These are phyloP conservation scores for Nemotelus pantherinus DNA, from an alignment of 2,888 invertebrate genomes.

Conservation along the genomic window DNA sequence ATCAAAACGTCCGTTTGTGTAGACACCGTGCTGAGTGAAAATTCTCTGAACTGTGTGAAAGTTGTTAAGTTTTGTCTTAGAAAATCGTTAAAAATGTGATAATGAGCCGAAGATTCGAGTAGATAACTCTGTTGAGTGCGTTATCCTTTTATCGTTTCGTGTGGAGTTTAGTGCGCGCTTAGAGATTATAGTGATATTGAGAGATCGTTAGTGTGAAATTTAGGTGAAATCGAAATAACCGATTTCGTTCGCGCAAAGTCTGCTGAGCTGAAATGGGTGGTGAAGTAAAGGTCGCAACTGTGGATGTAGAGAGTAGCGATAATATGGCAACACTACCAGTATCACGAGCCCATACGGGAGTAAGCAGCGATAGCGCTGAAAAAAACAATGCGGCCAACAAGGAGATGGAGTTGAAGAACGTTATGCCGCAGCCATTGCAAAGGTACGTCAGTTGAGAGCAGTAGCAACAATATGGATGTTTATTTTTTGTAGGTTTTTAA, in stretches of 20 bases:
- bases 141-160: background rate
- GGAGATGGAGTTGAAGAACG: constrained; percentile 88
- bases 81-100: constrained; percentile 34
- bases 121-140: constrained; percentile 17
- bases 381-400: constrained; percentile 85
- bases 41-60: constrained; percentile 3
- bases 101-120: background rate
- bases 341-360: constrained; percentile 75
- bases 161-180: constrained; percentile 24
- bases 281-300: constrained; percentile 89
- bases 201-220: constrained; percentile 2
- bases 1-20: constrained; percentile 31
- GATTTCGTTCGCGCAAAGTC: constrained; percentile 10
- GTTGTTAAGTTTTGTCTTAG: background rate
- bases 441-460: constrained; percentile 68
- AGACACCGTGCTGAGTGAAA: constrained; percentile 6
- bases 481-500: too few species aligned
- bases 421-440: constrained; percentile 84
- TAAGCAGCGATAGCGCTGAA: constrained; percentile 79
- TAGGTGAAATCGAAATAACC: background rate
- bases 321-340: constrained; percentile 91
- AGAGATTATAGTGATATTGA: constrained; percentile 19
- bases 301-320: constrained; percentile 86
- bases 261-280: constrained; percentile 66
- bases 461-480: too few species aligned